Base-by-base conservation (phyloP, 2,888 invertebrate species). In the Lepidonotus clava region DNA sequence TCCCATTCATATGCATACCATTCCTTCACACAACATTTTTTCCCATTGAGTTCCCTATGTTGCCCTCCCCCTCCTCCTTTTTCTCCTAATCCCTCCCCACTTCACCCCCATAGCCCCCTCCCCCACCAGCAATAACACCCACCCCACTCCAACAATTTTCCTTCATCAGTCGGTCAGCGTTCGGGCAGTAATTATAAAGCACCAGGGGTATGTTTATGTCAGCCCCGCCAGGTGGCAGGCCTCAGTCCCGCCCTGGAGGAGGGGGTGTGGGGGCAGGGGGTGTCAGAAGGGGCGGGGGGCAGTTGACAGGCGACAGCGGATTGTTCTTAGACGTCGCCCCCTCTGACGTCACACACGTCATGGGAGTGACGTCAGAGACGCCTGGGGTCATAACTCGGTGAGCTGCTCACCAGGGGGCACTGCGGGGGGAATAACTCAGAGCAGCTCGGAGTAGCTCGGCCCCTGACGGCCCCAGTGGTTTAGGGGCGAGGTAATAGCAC, bases 131-230 rank as follows among this genome's bases (percentile, higher is more conserved):
- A 46, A 46, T 18, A 46, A 46, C 46, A 46, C 46, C 46, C 46
- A 46, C 46, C 46, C 18, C 46, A 8, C 46, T 18, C 18, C 46
- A 8, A 11, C 46, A 8, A 46, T 8, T 18, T 46, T 18, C 8
- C 46, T 18, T 11, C 46, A 18, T 11, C 46, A 11, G 71, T 36
- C 71, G 28, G 61, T 4, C 71, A 34, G 21, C 21, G 18, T 24
- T 34, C 67, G 71, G 36, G 34, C 71, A 0, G 71, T 71, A 71
- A 71, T 71, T 71, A 71, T 71, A 71, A 71, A 71, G 71, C 36
- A 32, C 28, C 71, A n/a, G 38, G 71, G 36, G 6, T 71, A 71
- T 71, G 71, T 71, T 71, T 71, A 71, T 71, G 71, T 71, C 71
- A 71, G 36, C 36, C 36, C 71, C 71, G 38, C 71, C 71, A 71